A percentile compares a stretch with the other conserved stretches of the same genome.
Evolutionary conservation across 1,140 invertebrate genomes (phyloP).

Genomic region (Pseudomyrmex sp.): DNA sequence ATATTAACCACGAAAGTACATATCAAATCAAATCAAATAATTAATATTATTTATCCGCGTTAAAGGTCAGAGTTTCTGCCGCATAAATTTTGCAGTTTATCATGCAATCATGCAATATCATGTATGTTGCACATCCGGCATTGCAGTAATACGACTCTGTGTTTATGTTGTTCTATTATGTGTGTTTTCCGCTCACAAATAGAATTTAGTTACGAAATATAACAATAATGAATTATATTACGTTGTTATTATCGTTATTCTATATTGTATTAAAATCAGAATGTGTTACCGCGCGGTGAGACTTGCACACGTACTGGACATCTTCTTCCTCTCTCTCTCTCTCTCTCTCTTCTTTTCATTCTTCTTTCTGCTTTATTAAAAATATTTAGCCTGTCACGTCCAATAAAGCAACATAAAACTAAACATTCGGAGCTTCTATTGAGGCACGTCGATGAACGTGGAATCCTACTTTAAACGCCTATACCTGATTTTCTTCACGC

Average conservation of each 20-base stretch:
- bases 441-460: neutral
- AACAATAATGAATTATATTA: neutral
- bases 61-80: slow-evolving; percentile 10
- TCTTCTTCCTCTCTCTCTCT: neutral
- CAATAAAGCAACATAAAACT: neutral
- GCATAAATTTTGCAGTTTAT: slow-evolving; percentile 20
- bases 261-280: neutral
- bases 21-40: slow-evolving; percentile 28
- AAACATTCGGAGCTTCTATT: no score
- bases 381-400: neutral
- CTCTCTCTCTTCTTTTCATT: neutral
- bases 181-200: neutral
- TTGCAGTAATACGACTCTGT: neutral
- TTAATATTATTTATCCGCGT: slow-evolving; percentile 25
- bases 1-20: slow-evolving; percentile 9
- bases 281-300: neutral
- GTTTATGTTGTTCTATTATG: neutral
- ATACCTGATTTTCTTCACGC: slow-evolving; percentile 7
- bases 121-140: slow-evolving; percentile 9
- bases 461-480: neutral
- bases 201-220: slow-evolving; percentile 15
- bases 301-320: neutral
- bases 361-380: neutral
- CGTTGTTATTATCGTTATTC: slow-evolving; percentile 1
- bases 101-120: neutral